Evolutionary conservation across 2,113 vertebrate species (phyloP).

Genomic region (Nothoprocta pentlandii): DNA sequence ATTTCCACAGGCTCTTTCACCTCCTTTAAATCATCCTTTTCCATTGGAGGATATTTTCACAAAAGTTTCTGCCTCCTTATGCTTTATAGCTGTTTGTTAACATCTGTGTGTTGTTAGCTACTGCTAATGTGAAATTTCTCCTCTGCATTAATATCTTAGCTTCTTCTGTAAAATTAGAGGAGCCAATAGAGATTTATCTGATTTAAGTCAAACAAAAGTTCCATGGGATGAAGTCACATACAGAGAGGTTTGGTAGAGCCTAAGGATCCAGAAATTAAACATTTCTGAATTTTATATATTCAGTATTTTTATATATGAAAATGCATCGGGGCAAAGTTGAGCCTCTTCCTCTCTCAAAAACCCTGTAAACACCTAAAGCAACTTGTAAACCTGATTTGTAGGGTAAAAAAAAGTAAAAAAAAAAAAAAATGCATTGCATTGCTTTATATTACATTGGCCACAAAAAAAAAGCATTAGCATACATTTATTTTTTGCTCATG

Average conservation of each 20-base stretch:
- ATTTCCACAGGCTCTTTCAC: not conserved
- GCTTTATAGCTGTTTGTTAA: not conserved
- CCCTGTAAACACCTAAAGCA: not conserved
- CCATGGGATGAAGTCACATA: not conserved
- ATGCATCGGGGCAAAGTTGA: not conserved
- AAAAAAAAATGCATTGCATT: too few species aligned
- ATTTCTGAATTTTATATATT: not conserved
- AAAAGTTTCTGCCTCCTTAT: not conserved
- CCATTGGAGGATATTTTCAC: not conserved
- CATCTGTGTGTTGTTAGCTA: not conserved
- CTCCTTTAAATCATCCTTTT: not conserved
- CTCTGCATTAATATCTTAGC: not conserved
- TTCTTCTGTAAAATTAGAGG: not conserved
- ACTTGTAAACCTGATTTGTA: not conserved
- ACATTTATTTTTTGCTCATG: not conserved
- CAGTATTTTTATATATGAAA: not conserved
- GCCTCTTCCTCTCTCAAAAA: not conserved
- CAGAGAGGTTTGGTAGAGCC: not conserved
- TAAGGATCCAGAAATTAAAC: not conserved
- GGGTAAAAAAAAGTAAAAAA: not conserved
- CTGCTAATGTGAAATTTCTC: not conserved
- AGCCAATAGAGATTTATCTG: not conserved
- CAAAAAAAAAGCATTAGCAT: not conserved
- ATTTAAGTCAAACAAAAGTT: not conserved
- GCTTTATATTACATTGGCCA: not conserved